These are phyloP conservation scores for Limenitis arthemis DNA, from an alignment of 2,888 invertebrate genomes.

Conservation along the genomic window DNA sequence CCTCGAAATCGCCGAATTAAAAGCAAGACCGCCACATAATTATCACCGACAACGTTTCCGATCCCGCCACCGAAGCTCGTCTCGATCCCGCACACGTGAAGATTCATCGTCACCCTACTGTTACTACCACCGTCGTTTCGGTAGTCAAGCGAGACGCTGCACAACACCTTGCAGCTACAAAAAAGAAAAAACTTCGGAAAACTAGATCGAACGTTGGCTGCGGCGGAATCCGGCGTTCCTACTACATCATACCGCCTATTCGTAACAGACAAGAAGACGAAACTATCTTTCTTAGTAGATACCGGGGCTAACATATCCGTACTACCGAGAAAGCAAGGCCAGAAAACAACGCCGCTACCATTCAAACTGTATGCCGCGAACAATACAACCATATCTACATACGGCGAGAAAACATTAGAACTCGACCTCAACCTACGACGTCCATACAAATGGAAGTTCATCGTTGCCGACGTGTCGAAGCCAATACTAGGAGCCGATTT, in stretches of 20 bases:
- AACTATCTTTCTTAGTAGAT: neutral
- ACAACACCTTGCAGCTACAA: neutral
- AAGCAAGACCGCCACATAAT: too few relatives aligned
- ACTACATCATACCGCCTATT: constrained; percentile 14
- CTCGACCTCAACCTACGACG: constrained; percentile 13
- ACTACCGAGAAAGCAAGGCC: neutral
- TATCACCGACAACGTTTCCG: too few relatives aligned
- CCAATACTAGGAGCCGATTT: constrained; percentile 20
- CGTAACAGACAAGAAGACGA: constrained; percentile 9
- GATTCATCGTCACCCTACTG: constrained; percentile 7
- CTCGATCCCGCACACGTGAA: neutral
- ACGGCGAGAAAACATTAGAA: constrained; percentile 11
- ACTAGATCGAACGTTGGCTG: constrained; percentile 8
- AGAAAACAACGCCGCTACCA: neutral
- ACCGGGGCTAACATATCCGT: too few relatives aligned
- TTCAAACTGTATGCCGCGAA: constrained; percentile 18
- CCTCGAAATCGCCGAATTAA: too few relatives aligned
- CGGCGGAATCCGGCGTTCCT: constrained; percentile 9
- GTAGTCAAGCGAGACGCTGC: constrained; percentile 11
- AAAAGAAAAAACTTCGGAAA: neutral
- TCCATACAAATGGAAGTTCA: constrained; percentile 12
- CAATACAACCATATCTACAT: constrained; percentile 16
- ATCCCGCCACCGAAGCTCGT: too few relatives aligned
- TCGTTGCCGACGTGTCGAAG: constrained; percentile 13
- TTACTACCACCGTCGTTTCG: constrained; percentile 17